Evolutionary conservation across 2,113 vertebrate species (phyloP).

Genomic region (Pterocles burchelli): DNA sequence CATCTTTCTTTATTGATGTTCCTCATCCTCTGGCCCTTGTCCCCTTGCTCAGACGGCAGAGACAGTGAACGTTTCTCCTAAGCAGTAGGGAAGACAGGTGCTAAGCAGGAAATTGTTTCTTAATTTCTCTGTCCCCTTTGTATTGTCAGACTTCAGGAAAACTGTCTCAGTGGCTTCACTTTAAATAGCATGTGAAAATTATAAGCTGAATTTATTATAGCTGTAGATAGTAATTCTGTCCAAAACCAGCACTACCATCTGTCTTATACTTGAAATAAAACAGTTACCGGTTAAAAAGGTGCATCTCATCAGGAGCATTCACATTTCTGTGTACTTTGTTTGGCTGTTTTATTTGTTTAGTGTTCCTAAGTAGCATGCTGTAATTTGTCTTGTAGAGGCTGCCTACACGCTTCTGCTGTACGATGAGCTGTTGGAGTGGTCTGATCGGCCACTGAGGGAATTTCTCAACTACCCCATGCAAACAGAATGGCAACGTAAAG

Average conservation of each 20-base stretch:
- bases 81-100: not conserved
- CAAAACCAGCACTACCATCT: not conserved
- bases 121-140: not conserved
- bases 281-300: not conserved
- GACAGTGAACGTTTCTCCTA: not conserved
- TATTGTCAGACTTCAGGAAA: not conserved
- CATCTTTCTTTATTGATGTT: not conserved
- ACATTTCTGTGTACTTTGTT: not conserved
- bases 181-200: not conserved
- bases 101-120: not conserved
- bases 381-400: conserved; percentile 81
- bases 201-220: not conserved
- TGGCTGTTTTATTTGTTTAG: not conserved
- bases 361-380: not conserved
- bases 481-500: conserved; percentile 96
- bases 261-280: not conserved
- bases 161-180: not conserved
- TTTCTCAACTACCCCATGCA: conserved; percentile 98
- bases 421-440: conserved; percentile 96
- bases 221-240: not conserved
- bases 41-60: not conserved
- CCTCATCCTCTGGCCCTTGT: not conserved
- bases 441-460: conserved; percentile 90
- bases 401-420: conserved; percentile 95
- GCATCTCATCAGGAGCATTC: not conserved